Base-by-base conservation (phyloP, 2,797 vertebrate genomes). In the Cheirogaleus major region DNA sequence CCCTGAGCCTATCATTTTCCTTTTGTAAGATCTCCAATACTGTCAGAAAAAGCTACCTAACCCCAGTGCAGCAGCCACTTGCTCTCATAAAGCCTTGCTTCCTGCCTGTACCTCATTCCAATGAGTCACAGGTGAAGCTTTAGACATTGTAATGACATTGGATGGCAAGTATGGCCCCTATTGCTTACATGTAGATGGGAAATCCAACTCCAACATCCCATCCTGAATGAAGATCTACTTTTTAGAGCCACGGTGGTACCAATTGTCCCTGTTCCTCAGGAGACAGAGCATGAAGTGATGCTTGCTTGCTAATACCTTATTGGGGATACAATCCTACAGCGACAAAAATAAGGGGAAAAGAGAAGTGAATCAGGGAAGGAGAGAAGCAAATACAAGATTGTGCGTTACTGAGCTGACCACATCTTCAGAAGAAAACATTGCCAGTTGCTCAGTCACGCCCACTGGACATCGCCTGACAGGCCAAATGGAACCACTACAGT, bases 91-190 rank as follows among this genome's bases (percentile, higher is more conserved):
- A 61, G 35, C 63, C 50, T 35, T 43, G 61, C 67, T 30, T n/a
- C 72, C 52, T 20, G 13, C 22, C 5, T 15, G 41, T 30, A n/a
- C 45, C 48, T 43, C 75, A 59, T 80, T 70, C 83, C 35, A 35
- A 6, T 70, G 25, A 70, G 81, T 30, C 2, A 0, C 12, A 35
- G 22, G 13, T 0, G 2, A 67, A 43, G 38, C 8, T 90, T 70
- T n/a, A 69, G 63, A 25, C 73, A 67, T 17, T 9, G 76, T 15
- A 6, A 20, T 2, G 4, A 67, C 76, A 25, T 7, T 10, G 7
- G 5, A 2, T 70, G 70, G 32, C n/a, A 15, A 7, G 1, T 4
- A 27, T 1, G 30, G 43, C 9, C 45, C 61, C 13, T n/a, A 0
- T n/a, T 45, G 57, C 76, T 59, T 89, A 55, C 12, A 59, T n/a